Conservation (phyloP, 1,140 invertebrate species). For the Eulimnadia texana region DNA sequence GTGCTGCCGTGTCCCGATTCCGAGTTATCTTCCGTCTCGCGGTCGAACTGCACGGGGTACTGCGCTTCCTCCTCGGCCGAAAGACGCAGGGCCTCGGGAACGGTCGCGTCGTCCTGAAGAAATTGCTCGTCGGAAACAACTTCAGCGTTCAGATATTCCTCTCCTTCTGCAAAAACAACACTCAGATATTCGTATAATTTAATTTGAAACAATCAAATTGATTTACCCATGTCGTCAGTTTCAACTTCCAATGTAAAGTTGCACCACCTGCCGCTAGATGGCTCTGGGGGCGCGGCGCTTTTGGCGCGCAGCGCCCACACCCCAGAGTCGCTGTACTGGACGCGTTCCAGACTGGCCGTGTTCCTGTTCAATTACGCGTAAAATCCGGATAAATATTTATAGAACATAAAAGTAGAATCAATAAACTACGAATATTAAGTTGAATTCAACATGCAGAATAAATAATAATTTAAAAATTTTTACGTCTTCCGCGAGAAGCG, state of each 20-base stretch:
- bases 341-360: background rate
- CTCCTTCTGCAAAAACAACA: too few relatives aligned
- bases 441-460: too few relatives aligned
- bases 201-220: too few relatives aligned
- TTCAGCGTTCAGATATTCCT: background rate
- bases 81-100: background rate
- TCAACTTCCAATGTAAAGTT: conserved; percentile 11
- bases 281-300: background rate
- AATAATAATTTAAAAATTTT: background rate
- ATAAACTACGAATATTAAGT: background rate
- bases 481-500: background rate
- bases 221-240: conserved; percentile 4
- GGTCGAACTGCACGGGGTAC: background rate
- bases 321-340: conserved; percentile 8
- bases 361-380: background rate
- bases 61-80: background rate
- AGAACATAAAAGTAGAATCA: background rate
- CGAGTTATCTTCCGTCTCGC: conserved; percentile 6
- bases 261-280: conserved; percentile 3
- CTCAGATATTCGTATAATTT: too few relatives aligned
- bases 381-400: background rate
- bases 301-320: conserved; percentile 8
- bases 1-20: background rate
- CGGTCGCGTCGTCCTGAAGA: background rate
- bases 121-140: background rate